Evolutionary conservation across 2,797 vertebrate species (phyloP).

Genomic region (Enteromius mattozi): DNA sequence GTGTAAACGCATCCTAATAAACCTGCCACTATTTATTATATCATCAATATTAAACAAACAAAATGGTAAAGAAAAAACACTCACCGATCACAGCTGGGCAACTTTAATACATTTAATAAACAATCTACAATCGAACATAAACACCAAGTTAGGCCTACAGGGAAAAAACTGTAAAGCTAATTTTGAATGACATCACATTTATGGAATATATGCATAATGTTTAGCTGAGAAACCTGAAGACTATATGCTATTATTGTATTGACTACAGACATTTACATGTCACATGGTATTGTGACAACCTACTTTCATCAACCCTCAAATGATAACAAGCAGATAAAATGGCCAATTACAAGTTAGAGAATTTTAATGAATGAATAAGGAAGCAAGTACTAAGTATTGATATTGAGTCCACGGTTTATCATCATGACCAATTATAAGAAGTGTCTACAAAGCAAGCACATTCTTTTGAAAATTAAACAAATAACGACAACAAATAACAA

Average conservation of each 20-base stretch:
- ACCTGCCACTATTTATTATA: constrained; percentile 1
- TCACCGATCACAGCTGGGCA: neutral
- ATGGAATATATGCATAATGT: neutral
- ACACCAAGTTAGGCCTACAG: neutral
- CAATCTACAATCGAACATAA: neutral
- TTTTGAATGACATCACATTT: neutral
- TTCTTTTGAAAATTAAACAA: constrained; percentile 9
- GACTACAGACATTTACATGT: neutral
- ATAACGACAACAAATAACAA: neutral
- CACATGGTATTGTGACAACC: neutral
- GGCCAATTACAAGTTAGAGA: neutral
- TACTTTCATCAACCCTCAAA: neutral
- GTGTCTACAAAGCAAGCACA: neutral
- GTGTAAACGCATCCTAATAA: neutral
- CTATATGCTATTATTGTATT: neutral
- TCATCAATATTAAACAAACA: neutral
- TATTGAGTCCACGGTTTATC: neutral
- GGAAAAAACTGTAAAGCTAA: neutral
- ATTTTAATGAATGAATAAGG: neutral
- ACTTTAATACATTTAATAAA: constrained; percentile 7
- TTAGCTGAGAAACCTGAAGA: neutral
- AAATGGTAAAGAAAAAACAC: neutral
- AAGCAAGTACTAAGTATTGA: neutral
- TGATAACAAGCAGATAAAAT: neutral
- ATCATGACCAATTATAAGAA: neutral